phyloP scores from a whole-genome alignment of 2,113 vertebrate species.

The Tonatia bakeri region DNA sequence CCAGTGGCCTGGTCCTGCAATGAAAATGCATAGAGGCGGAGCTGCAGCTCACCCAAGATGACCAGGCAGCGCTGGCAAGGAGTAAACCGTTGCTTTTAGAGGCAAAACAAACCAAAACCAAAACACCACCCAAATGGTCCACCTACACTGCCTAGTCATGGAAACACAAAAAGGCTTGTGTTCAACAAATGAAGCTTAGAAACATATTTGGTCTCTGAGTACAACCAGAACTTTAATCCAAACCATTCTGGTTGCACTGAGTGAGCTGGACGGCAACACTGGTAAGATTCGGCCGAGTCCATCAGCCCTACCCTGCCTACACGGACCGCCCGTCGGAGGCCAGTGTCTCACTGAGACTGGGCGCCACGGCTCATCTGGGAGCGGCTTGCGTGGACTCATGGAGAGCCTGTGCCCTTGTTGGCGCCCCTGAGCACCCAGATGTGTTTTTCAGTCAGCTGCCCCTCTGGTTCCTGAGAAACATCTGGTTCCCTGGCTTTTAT shows the following conservation, averaged over 20 bases:
- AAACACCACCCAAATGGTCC: neutral
- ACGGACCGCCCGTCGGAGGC: neutral
- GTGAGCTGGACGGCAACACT: neutral
- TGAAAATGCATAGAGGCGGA: accelerated
- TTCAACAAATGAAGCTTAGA: neutral
- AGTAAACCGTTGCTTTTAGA: neutral
- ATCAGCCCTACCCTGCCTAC: neutral
- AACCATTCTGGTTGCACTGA: neutral
- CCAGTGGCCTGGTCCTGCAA: neutral
- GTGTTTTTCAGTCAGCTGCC: neutral
- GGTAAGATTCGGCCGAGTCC: no score
- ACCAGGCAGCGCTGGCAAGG: neutral
- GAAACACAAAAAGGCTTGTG: neutral
- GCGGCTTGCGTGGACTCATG: accelerated
- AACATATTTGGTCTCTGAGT: neutral
- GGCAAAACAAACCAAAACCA: neutral
- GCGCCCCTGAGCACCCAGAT: neutral
- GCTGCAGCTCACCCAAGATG: neutral
- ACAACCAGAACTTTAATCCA: neutral
- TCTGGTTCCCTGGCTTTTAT: neutral
- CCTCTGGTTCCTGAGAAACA: neutral
- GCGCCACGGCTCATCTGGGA: neutral
- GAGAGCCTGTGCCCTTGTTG: accelerated
- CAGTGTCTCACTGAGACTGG: neutral
- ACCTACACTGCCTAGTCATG: neutral